Conservation (phyloP, 1,140 invertebrate genomes). For the Acromyrmex echinatior region DNA sequence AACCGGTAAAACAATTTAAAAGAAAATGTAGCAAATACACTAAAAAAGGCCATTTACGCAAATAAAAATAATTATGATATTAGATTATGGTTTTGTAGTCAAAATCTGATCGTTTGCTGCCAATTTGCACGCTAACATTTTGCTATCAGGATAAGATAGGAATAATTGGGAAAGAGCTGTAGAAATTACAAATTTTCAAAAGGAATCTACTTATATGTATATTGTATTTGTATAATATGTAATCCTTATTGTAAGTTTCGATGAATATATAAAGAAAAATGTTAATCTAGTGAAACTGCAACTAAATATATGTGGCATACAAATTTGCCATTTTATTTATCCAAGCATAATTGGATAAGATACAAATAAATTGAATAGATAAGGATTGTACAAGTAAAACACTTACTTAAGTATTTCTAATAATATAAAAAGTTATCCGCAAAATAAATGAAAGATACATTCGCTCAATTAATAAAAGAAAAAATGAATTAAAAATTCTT, state of each 20-base stretch:
- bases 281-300: conserved; percentile 16
- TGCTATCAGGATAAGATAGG: not conserved
- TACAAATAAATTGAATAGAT: conserved; percentile 36
- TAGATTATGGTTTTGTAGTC: not conserved
- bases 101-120: no score
- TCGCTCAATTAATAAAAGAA: conserved; percentile 47
- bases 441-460: not conserved
- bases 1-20: conserved; percentile 75
- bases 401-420: not conserved
- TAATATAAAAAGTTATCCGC: not conserved
- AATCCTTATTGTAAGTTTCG: conserved; percentile 11
- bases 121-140: no score
- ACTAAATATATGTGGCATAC: not conserved
- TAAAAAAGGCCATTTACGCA: conserved; percentile 70
- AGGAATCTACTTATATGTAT: not conserved
- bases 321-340: conserved; percentile 7
- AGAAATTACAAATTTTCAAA: conserved; percentile 1
- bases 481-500: conserved; percentile 31
- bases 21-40: conserved; percentile 82
- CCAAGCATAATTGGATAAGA: conserved; percentile 6
- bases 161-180: not conserved
- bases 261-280: not conserved
- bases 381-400: not conserved
- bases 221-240: conserved; percentile 7
- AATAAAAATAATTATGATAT: conserved; percentile 32